These are phyloP conservation scores for Spinus pinus DNA, from an alignment of 2,797 vertebrate species.

Conservation along the genomic window DNA sequence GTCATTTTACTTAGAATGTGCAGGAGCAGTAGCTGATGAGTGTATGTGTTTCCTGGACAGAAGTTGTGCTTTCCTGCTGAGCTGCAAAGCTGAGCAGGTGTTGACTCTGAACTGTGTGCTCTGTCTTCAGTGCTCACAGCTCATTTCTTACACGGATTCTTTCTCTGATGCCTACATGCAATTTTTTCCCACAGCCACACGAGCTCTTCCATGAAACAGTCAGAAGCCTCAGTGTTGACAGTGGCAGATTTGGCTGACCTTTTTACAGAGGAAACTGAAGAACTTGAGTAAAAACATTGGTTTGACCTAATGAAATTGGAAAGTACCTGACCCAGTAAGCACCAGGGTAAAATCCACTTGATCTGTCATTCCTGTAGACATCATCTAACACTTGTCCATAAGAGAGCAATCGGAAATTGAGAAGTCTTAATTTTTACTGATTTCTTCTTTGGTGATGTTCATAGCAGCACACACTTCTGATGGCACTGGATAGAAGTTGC, in stretches of 20 bases:
- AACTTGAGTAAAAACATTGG: conserved; percentile 71
- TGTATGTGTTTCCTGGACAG: background rate
- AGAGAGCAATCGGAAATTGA: background rate
- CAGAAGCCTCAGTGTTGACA: conserved; percentile 92
- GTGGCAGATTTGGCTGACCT: conserved; percentile 94
- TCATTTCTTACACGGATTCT: background rate
- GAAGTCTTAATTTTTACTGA: conserved; percentile 10
- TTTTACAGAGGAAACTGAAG: conserved; percentile 91
- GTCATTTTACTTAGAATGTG: background rate
- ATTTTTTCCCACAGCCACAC: conserved; percentile 80
- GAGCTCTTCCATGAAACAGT: conserved; percentile 90
- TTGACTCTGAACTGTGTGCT: background rate
- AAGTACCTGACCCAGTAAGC: conserved; percentile 1
- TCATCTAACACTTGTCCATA: background rate
- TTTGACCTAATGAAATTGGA: background rate
- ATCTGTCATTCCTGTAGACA: conserved; percentile 20
- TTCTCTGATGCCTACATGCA: background rate
- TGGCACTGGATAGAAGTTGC: conserved; percentile 58
- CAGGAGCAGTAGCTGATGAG: background rate
- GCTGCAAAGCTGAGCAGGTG: background rate
- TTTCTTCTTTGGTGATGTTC: background rate
- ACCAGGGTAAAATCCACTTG: background rate
- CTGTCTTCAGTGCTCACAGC: background rate
- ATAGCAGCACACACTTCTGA: conserved; percentile 40
- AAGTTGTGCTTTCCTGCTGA: background rate